phyloP scores from a whole-genome alignment of 2,797 vertebrate species.

The Thamnophis elegans region DNA sequence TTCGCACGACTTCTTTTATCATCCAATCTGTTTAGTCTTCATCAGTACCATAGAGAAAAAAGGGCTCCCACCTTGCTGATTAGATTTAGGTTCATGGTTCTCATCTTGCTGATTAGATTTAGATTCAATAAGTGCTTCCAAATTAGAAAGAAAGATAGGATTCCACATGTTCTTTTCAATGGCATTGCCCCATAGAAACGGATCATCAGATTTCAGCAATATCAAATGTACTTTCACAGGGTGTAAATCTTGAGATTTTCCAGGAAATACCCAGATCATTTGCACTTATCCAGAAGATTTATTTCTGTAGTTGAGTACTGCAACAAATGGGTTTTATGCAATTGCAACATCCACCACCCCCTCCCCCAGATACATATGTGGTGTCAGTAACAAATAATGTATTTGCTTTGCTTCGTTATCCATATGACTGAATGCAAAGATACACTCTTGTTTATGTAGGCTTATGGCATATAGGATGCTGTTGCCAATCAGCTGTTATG shows the following conservation, averaged over 20 bases:
- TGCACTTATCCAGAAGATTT: background rate
- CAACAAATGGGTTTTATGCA: background rate
- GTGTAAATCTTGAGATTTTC: background rate
- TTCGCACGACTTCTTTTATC: background rate
- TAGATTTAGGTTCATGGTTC: background rate
- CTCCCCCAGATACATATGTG: background rate
- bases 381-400: fast-evolving
- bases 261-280: background rate
- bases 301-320: background rate
- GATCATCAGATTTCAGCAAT: background rate
- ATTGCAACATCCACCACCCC: background rate
- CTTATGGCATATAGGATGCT: slow-evolving; percentile 1
- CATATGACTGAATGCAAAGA: background rate
- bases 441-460: background rate
- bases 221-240: background rate
- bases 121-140: background rate
- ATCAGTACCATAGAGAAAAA: background rate
- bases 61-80: background rate
- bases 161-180: background rate
- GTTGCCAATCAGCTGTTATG: slow-evolving; percentile 5
- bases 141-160: background rate
- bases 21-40: background rate
- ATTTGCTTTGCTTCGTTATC: fast-evolving
- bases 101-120: background rate
- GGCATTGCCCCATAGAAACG: background rate